Percentiles rank a stretch among this genome's conserved stretches.
Conservation (phyloP, 2,888 invertebrate genomes). For the Drosophila merina region DNA sequence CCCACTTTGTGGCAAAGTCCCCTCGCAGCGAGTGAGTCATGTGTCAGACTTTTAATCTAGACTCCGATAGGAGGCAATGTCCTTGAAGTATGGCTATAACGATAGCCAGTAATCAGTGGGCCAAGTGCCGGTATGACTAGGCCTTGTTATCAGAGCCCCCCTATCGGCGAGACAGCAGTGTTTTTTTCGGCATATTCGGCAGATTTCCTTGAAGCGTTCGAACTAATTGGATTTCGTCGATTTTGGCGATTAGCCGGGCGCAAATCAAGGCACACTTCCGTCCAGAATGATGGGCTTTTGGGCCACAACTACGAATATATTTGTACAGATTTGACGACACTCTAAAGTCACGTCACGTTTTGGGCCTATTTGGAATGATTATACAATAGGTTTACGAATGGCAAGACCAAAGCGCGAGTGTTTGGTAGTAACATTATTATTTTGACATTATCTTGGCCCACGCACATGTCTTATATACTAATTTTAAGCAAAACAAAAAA, state of each 20-base stretch:
- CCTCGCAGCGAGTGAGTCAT: conserved; percentile 26
- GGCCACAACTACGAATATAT: neutral
- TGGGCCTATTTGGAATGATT: conserved; percentile 55
- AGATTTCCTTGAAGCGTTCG: neutral
- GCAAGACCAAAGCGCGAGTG: neutral
- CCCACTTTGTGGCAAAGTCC: conserved; percentile 10
- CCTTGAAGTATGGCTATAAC: conserved; percentile 8
- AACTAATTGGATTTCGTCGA: conserved; percentile 43
- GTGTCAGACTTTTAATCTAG: conserved; percentile 29
- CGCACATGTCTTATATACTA: conserved; percentile 42
- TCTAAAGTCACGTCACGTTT: conserved; percentile 53
- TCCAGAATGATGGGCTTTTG: conserved; percentile 1
- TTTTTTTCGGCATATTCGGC: conserved; percentile 10
- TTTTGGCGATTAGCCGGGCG: conserved; percentile 34
- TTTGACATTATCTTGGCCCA: conserved; percentile 44
- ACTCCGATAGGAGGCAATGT: conserved; percentile 24
- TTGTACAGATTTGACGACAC: conserved; percentile 5
- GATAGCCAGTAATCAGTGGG: conserved; percentile 20
- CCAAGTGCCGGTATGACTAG: conserved; percentile 12
- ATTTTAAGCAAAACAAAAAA: neutral
- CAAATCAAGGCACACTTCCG: neutral
- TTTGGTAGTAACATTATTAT: neutral
- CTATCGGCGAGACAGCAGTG: conserved; percentile 20
- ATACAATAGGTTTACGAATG: conserved; percentile 57
- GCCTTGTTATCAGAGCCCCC: neutral